A percentile compares a stretch with the other conserved stretches of the same genome.
Conservation (phyloP, 2,113 vertebrate genomes). For the Melanotaenia duboulayi region DNA sequence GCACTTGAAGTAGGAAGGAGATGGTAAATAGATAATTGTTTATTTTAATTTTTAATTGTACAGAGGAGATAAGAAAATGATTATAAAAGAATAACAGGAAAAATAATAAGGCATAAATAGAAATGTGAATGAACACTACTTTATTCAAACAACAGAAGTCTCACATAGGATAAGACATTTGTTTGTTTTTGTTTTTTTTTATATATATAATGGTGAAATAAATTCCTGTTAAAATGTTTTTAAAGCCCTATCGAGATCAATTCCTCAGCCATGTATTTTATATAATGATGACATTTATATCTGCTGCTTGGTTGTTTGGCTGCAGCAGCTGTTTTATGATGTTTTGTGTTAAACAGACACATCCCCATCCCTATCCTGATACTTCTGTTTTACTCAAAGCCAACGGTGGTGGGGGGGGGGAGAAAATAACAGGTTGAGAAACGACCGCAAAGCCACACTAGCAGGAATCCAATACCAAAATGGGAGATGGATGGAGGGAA, state of each 20-base stretch:
- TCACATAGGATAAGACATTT: too few relatives aligned
- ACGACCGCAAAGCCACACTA: conserved; percentile 24
- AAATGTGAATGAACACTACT: background rate
- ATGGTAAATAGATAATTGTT: conserved; percentile 12
- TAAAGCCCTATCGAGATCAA: too few relatives aligned
- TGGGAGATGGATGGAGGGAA: conserved; percentile 26
- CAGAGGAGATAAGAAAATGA: conserved; percentile 7
- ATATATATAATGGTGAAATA: too few relatives aligned
- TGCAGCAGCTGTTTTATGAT: background rate
- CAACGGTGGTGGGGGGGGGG: conserved; percentile 13
- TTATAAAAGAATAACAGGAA: conserved; percentile 20
- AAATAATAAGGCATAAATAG: conserved; percentile 6
- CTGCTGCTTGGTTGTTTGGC: background rate
- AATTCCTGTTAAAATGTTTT: too few relatives aligned
- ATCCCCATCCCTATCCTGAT: conserved; percentile 17
- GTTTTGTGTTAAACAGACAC: conserved; percentile 6
- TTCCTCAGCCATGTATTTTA: too few relatives aligned
- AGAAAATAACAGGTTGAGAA: conserved; percentile 51
- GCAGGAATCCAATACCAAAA: conserved; percentile 34
- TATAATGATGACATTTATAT: too few relatives aligned
- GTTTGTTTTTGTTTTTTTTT: too few relatives aligned
- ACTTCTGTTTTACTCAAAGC: conserved; percentile 33
- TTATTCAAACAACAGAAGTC: conserved; percentile 9
- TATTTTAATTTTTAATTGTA: conserved; percentile 31
- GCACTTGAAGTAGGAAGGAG: background rate